Conservation (phyloP, 2,113 vertebrate species). For the Tragelaphus imberbis region DNA sequence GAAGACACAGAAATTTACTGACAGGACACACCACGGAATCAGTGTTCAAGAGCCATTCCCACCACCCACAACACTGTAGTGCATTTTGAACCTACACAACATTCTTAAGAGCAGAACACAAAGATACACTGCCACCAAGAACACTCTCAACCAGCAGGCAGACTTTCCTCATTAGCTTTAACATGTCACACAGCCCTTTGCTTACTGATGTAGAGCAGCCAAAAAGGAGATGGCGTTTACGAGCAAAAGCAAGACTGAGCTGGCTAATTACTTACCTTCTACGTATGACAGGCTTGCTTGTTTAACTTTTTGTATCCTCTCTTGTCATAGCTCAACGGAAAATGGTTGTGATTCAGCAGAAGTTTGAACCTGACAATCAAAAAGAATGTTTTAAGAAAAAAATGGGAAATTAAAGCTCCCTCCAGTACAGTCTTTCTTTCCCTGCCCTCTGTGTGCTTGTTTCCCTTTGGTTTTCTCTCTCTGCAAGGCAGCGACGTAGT, state of each 20-base stretch:
- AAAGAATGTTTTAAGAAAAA: constrained; percentile 50
- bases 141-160: neutral
- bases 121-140: neutral
- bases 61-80: fast-evolving
- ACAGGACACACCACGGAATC: neutral
- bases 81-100: neutral
- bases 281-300: constrained; percentile 2
- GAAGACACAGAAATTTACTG: neutral
- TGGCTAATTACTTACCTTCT: constrained; percentile 70
- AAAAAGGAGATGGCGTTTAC: neutral
- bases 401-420: constrained; percentile 46
- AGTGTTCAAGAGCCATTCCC: neutral
- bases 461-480: constrained; percentile 25
- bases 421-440: neutral
- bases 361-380: constrained; percentile 62
- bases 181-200: fast-evolving
- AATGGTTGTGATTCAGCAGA: constrained; percentile 50
- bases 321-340: constrained; percentile 50
- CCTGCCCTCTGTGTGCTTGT: constrained; percentile 29
- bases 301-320: constrained; percentile 67
- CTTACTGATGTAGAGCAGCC: neutral
- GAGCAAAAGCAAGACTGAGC: neutral
- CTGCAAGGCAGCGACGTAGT: constrained; percentile 55
- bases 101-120: neutral
- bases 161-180: neutral